Conservation (phyloP, 2,797 vertebrate species). For the Okamejei kenojei region DNA sequence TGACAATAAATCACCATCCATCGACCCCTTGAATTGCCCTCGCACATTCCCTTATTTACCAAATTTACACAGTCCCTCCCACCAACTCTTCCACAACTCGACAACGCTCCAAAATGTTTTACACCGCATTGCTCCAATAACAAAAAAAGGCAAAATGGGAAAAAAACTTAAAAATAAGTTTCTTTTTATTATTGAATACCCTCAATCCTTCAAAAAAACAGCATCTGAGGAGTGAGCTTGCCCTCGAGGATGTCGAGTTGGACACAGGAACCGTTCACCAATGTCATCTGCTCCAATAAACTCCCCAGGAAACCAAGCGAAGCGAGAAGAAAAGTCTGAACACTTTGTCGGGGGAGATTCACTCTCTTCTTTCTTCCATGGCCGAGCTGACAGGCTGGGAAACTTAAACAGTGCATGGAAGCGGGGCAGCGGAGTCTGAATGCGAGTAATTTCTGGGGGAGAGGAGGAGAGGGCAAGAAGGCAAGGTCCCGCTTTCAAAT, state of each 20-base stretch:
- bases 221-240: neutral
- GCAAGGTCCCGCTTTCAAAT: neutral
- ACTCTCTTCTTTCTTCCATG: neutral
- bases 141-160: neutral
- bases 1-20: no score
- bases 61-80: no score
- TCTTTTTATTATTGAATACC: neutral
- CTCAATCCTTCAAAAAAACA: neutral
- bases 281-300: neutral
- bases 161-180: conserved; percentile 6
- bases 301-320: neutral
- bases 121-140: no score
- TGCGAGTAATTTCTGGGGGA: neutral
- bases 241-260: neutral
- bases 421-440: neutral
- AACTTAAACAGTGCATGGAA: neutral
- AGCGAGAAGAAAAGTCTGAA: neutral
- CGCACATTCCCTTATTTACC: no score
- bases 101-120: no score
- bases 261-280: neutral
- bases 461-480: no score
- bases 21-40: no score
- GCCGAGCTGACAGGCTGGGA: no score
- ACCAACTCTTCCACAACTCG: no score
- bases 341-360: neutral